Base-by-base conservation (phyloP, 2,113 vertebrate genomes). In the Pterocles gutturalis region DNA sequence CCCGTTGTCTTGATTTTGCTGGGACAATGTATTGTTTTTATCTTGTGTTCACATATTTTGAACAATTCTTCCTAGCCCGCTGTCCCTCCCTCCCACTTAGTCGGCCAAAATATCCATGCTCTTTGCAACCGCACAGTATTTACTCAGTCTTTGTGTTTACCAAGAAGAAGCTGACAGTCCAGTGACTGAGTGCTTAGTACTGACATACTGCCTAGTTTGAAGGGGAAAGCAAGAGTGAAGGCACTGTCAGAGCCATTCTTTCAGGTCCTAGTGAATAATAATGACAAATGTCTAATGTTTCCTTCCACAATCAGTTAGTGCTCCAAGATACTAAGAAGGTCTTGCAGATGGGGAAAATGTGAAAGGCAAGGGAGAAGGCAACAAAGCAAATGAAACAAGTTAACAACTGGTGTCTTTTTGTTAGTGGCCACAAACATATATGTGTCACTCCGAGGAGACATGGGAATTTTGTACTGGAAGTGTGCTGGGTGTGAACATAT, bases 61-160 rank as follows among this genome's bases (percentile, higher is more conserved):
- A 69, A 79, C 36, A 79, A 34, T 72, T 72, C 83, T 89, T 95
- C 45, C 21, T 3, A 64, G 41, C 5, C 65, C 65, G 11, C 11
- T 65, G 28, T 64, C 26, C 31, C 2, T 4, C 41, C n/a, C 31
- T 91, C 46, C 51, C 49, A 62, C 46, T 76, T 61, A 61, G 75
- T 75, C 83, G 83, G 53, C 72, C 64, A 95, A 96, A 95, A 84
- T 13, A 84, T 87, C 53, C 72, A 49, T 54, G 38, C n/a, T 91
- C 18, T 79, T 77, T 7, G 5, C 41, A 55, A 90, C 72, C 67
- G 16, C 57, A 53, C 7, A 82, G 21, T 92, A 93, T 96, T 94
- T 92, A 83, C 36, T 89, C 57, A 85, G 64, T 29, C 7, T 92
- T 41, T 78, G 53, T 91, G 57, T 92, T 83, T 89, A 84, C n/a